Evolutionary conservation across 2,797 vertebrate genomes (phyloP).

Genomic region (Artibeus lituratus): DNA sequence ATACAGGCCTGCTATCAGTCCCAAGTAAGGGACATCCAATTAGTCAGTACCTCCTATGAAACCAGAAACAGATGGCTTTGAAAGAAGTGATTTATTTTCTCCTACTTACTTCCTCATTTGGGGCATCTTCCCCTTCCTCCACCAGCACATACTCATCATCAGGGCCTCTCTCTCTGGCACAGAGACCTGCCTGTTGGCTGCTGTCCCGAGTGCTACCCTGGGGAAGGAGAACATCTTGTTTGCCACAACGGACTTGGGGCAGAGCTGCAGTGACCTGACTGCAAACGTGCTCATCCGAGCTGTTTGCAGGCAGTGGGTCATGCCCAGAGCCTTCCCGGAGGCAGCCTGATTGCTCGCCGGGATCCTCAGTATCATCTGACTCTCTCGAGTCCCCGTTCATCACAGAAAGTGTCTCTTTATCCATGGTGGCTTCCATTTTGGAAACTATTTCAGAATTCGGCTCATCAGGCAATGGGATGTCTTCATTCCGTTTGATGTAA

Average conservation of each 20-base stretch:
- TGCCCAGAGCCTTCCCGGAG: background rate
- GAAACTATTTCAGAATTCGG: background rate
- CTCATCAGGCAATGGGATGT: accelerated
- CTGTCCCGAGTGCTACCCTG: slow-evolving; percentile 52
- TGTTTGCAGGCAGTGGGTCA: background rate
- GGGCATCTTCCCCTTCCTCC: slow-evolving; percentile 73
- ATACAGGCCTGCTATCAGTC: background rate
- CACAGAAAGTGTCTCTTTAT: background rate
- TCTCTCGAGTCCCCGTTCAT: background rate
- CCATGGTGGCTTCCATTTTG: background rate
- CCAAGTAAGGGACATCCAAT: background rate
- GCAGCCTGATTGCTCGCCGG: background rate
- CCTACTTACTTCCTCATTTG: slow-evolving; percentile 33
- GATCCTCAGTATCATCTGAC: background rate
- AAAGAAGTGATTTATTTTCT: background rate
- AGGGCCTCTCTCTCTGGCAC: background rate
- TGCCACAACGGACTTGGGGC: slow-evolving; percentile 47
- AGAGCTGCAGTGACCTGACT: background rate
- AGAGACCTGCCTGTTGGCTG: background rate
- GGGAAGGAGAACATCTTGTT: slow-evolving; percentile 44
- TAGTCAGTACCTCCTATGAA: background rate
- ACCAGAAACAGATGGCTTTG: background rate
- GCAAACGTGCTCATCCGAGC: slow-evolving; percentile 27
- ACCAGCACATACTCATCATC: slow-evolving; percentile 84
- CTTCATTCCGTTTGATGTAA: background rate